Conservation (phyloP, 2,113 vertebrate genomes). For the Phyllopteryx taeniolatus region DNA sequence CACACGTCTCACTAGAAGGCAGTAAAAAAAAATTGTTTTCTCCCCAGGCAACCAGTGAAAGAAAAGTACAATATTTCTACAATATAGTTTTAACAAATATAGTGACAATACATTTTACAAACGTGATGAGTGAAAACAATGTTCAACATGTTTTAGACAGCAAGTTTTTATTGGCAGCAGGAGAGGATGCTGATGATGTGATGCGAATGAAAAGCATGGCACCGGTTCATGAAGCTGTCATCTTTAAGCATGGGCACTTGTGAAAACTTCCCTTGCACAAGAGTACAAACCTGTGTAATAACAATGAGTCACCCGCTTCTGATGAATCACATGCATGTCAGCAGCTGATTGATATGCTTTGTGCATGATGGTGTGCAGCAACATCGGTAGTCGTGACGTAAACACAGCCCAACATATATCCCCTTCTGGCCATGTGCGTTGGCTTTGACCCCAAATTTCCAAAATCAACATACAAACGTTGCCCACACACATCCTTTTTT, state of each 20-base stretch:
- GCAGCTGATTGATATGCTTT: constrained; percentile 21
- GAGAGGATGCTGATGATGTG: neutral
- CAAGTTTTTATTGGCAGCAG: neutral
- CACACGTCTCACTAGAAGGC: too few relatives aligned
- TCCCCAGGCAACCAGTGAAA: neutral
- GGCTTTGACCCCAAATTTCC: neutral
- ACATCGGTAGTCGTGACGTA: constrained; percentile 27
- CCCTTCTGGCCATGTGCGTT: neutral
- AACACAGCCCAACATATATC: constrained; percentile 8
- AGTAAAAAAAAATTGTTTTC: too few relatives aligned
- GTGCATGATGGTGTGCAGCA: constrained; percentile 24
- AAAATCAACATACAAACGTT: too few relatives aligned
- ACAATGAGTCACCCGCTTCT: constrained; percentile 47
- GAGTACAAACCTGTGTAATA: constrained; percentile 36
- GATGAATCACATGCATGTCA: constrained; percentile 18
- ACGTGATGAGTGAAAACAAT: neutral
- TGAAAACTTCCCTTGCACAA: constrained; percentile 52
- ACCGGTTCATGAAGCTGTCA: constrained; percentile 33
- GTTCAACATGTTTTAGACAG: neutral
- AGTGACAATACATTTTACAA: neutral
- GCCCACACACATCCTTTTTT: neutral
- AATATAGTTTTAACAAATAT: neutral
- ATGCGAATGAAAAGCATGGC: constrained; percentile 34
- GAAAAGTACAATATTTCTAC: neutral
- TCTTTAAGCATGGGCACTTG: constrained; percentile 39